Percentiles rank a stretch among this genome's conserved stretches.
Evolutionary conservation across 2,888 invertebrate genomes (phyloP).

Genomic region (Dicyrtomina minuta): DNA sequence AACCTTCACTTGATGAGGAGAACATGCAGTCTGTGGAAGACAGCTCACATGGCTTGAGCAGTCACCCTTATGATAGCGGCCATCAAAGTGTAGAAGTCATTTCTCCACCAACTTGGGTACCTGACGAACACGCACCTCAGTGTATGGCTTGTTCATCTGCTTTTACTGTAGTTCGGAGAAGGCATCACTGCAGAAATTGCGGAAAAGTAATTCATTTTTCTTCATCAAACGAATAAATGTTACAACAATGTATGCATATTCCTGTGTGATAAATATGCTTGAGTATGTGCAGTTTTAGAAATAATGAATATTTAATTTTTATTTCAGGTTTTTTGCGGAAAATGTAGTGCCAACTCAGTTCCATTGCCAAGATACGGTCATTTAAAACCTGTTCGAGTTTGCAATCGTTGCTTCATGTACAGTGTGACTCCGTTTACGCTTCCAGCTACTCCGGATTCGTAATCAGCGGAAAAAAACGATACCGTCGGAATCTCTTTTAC

Average conservation of each 20-base stretch:
- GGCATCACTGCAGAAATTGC: constrained; percentile 94
- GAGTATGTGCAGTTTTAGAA: too few relatives aligned
- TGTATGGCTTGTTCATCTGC: constrained; percentile 73
- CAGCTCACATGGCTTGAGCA: constrained; percentile 1
- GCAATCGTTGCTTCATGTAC: constrained; percentile 81
- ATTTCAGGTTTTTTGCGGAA: constrained; percentile 84
- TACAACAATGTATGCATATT: too few relatives aligned
- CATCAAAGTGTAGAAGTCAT: constrained; percentile 44
- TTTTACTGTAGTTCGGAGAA: constrained; percentile 90
- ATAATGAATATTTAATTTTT: too few relatives aligned
- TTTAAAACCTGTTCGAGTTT: constrained; percentile 88
- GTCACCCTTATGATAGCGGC: constrained; percentile 21
- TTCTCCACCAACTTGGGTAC: constrained; percentile 86
- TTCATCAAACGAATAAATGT: too few relatives aligned
- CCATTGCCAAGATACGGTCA: constrained; percentile 91
- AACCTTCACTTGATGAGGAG: constrained; percentile 52
- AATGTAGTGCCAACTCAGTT: constrained; percentile 89
- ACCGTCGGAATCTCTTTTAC: too few relatives aligned
- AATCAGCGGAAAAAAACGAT: background rate
- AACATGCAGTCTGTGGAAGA: constrained; percentile 42
- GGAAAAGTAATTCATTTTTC: constrained; percentile 68
- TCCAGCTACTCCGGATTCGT: constrained; percentile 38
- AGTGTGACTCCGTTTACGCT: constrained; percentile 67
- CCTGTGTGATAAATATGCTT: too few relatives aligned
- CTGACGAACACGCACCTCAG: constrained; percentile 76